Percentiles rank a stretch among this genome's conserved stretches.
phyloP scores from a whole-genome alignment of 2,113 vertebrate species.

The Macroglossus sobrinus region DNA sequence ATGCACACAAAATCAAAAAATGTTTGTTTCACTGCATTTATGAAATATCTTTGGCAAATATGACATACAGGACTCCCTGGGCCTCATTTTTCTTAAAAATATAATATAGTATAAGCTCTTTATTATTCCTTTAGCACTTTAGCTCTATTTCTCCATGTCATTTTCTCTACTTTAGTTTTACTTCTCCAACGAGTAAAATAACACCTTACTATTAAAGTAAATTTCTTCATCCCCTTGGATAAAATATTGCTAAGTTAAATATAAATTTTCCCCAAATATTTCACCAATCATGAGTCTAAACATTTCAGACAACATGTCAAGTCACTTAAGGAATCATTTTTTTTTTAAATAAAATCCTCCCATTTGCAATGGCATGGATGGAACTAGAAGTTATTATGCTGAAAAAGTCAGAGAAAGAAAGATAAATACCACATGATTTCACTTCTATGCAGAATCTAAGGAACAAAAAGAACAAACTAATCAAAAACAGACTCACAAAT shows the following conservation, averaged over 20 bases:
- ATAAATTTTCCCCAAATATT: neutral
- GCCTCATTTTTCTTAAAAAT: neutral
- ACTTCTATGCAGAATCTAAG: too few species aligned
- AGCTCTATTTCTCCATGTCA: neutral
- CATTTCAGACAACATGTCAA: neutral
- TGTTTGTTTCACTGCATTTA: neutral
- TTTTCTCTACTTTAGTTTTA: too few species aligned
- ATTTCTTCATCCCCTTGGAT: neutral
- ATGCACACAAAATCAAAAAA: neutral
- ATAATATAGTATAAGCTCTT: neutral
- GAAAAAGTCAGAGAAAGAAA: too few species aligned
- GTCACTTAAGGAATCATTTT: neutral
- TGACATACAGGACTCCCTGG: neutral
- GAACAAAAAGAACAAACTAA: too few species aligned
- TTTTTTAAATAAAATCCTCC: neutral
- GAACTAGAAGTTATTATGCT: too few species aligned
- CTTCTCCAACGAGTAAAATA: neutral
- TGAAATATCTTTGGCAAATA: neutral
- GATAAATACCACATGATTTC: too few species aligned
- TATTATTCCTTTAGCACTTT: neutral
- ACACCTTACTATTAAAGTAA: neutral
- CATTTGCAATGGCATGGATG: too few species aligned
- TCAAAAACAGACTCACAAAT: too few species aligned
- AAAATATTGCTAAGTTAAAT: neutral
- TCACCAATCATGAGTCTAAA: neutral